Evolutionary conservation across 2,113 vertebrate species (phyloP), one percentile per base, ranked within the genome.

Genomic region (Perca flavescens): DNA sequence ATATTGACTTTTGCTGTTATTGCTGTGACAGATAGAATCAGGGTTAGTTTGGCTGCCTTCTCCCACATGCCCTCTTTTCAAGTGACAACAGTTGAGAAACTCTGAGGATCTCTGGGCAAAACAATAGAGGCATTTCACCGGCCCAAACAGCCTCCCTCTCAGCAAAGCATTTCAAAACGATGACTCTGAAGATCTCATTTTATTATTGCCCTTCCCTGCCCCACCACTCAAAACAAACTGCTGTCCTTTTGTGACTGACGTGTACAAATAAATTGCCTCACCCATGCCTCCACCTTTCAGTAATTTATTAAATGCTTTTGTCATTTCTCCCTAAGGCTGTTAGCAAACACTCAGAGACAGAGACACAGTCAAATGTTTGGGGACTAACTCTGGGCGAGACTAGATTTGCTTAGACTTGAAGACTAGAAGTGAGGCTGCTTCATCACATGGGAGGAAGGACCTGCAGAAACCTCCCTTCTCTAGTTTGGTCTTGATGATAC

Each of bases 121-220:
- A 92, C 89, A 90, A 88, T 88, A 28, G 81, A 77, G 52, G 84
- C 85, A 85, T 91, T 92, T 90, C 77, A 84, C 63, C 2, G 10
- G 61, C 71, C 49, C 70, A 74, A 80, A 77, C 68, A 72, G 65
- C 82, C 86, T 87, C 93, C 90, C 82, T 67, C 85, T 86, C 73
- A 50, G 71, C 73, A 76, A 90, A 78, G 46, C 14, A 86, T 91
- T 90, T 88, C 69, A 60, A 86, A 83, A 85, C 67, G 25, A 75
- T 87, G 79, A 88, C 81, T 86, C 65, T 79, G 71, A 62, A 79
- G 80, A 89, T 67, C 43, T 60, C 53, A 73, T 92, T 90, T 85
- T 82, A 86, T 79, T 86, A 91, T 57, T 4, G 31, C 6, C 15
- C 21, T 34, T 34, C 14, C 43, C 54, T 19, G n/a, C 25, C 16